These are phyloP conservation scores for Lepilemur ruficaudatus DNA, from an alignment of 2,797 vertebrate species.

Conservation along the genomic window DNA sequence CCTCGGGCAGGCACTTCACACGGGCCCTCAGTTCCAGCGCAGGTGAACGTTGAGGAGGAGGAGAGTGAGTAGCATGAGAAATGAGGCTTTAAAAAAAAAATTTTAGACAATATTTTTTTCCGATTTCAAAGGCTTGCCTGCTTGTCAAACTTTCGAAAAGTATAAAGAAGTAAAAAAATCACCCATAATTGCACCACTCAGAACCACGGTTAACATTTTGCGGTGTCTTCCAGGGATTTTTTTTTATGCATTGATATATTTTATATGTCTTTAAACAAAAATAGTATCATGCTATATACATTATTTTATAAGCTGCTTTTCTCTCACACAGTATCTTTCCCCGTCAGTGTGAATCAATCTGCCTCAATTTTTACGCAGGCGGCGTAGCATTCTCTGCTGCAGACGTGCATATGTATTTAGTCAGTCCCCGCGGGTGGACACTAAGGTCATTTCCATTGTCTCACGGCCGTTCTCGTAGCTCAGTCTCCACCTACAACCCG, in stretches of 20 bases:
- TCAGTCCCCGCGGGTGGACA: background rate
- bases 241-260: constrained; percentile 80
- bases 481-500: background rate
- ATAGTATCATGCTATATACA: constrained; percentile 81
- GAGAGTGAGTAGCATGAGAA: constrained; percentile 20
- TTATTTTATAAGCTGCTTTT: constrained; percentile 78
- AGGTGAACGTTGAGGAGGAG: background rate
- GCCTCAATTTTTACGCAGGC: background rate
- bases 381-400: constrained; percentile 36
- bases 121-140: constrained; percentile 23
- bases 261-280: constrained; percentile 80
- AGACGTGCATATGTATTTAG: constrained; percentile 37
- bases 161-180: constrained; percentile 48
- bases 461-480: background rate
- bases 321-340: constrained; percentile 48
- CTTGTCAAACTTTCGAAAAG: constrained; percentile 63
- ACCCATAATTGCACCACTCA: constrained; percentile 39
- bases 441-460: background rate
- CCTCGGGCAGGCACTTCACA: background rate
- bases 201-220: constrained; percentile 53
- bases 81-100: background rate
- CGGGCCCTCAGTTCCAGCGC: background rate
- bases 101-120: constrained; percentile 34
- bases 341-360: constrained; percentile 26
- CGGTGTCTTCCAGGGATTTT: constrained; percentile 49